These are phyloP conservation scores for Gari tellinella DNA, from an alignment of 2,888 invertebrate genomes.

Conservation along the genomic window DNA sequence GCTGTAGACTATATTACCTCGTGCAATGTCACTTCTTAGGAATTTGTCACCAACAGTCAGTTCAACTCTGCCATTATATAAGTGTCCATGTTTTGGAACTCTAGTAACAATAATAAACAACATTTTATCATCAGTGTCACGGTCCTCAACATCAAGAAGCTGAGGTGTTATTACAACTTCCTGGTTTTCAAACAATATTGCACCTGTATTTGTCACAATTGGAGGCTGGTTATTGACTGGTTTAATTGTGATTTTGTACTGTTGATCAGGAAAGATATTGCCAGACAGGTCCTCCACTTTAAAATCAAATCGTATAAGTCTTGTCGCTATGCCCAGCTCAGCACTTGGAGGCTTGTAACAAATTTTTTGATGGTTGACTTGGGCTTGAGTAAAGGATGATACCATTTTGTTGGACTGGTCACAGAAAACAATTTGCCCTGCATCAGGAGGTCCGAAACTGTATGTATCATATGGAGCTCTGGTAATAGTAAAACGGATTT, in stretches of 20 bases:
- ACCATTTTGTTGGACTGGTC: conserved; percentile 73
- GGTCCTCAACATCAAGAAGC: conserved; percentile 79
- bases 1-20: conserved; percentile 77
- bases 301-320: conserved; percentile 82
- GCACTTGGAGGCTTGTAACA: conserved; percentile 81
- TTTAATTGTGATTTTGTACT: conserved; percentile 79
- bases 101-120: conserved; percentile 74
- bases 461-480: conserved; percentile 80
- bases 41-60: conserved; percentile 78
- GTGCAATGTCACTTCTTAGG: conserved; percentile 73
- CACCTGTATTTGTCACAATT: conserved; percentile 76
- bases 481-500: conserved; percentile 75
- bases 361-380: conserved; percentile 83
- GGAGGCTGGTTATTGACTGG: conserved; percentile 84
- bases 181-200: conserved; percentile 79
- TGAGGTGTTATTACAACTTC: conserved; percentile 74
- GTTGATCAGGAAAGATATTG: conserved; percentile 79
- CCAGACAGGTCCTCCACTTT: conserved; percentile 81
- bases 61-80: conserved; percentile 70
- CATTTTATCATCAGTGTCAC: conserved; percentile 78
- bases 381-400: conserved; percentile 80
- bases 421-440: conserved; percentile 79
- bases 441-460: conserved; percentile 71
- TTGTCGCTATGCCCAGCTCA: conserved; percentile 81
- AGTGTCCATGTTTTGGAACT: conserved; percentile 76